phyloP scores from a whole-genome alignment of 2,888 invertebrate species.

The Luffia ferchaultella region DNA sequence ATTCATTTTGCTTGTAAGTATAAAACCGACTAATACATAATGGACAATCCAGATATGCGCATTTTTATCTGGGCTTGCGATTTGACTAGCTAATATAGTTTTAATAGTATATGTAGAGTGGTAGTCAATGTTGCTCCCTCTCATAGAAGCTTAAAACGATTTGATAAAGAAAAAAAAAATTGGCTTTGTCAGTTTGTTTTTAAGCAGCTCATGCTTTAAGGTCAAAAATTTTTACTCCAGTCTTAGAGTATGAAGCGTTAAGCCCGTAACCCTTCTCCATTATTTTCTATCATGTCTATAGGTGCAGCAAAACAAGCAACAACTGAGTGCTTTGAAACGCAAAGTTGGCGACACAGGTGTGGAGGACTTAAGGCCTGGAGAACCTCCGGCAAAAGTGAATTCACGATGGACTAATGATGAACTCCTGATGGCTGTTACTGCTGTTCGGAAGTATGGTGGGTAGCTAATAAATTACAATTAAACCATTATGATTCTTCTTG shows the following conservation, averaged over 20 bases:
- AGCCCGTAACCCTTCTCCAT: no score
- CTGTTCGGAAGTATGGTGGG: slow-evolving; percentile 83
- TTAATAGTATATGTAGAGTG: no score
- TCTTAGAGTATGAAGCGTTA: no score
- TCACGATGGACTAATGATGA: slow-evolving; percentile 95
- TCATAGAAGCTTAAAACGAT: no score
- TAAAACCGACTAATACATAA: neutral
- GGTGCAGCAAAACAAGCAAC: slow-evolving; percentile 96
- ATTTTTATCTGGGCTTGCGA: neutral
- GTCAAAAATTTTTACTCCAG: no score
- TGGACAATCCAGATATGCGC: neutral
- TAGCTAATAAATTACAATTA: slow-evolving; percentile 60
- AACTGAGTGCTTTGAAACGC: slow-evolving; percentile 84
- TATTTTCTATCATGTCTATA: no score
- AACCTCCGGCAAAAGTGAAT: slow-evolving; percentile 76
- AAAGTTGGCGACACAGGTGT: slow-evolving; percentile 70
- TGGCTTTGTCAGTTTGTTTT: no score
- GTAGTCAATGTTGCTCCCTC: no score
- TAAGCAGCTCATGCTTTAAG: no score
- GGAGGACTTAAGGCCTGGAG: slow-evolving; percentile 70
- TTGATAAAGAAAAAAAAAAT: no score
- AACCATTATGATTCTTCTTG: neutral
- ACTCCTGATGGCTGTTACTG: slow-evolving; percentile 88
- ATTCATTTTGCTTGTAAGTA: neutral
- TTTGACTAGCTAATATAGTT: no score